These are phyloP conservation scores for Periophthalmus modestus DNA, from an alignment of 2,113 vertebrate genomes.

Conservation along the genomic window DNA sequence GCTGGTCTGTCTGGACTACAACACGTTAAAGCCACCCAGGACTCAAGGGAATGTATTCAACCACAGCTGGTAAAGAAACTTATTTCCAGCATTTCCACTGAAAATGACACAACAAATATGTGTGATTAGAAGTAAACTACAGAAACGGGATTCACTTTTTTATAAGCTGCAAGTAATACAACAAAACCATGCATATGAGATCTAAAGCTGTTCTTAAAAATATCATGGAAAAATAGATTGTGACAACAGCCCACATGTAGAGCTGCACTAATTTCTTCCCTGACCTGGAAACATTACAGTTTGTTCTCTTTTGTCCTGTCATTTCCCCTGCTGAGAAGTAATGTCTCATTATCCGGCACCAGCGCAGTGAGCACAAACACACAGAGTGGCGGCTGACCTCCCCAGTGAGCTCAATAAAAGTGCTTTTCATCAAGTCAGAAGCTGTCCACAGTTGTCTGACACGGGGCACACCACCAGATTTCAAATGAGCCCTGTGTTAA, in stretches of 20 bases:
- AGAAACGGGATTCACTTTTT: not conserved
- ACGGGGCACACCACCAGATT: conserved; percentile 70
- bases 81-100: conserved; percentile 27
- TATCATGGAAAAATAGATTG: not conserved
- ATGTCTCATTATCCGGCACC: conserved; percentile 51
- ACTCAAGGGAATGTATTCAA: conserved; percentile 52
- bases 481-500: conserved; percentile 76
- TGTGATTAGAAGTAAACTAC: not conserved
- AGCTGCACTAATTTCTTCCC: conserved; percentile 23
- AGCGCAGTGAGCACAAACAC: conserved; percentile 29
- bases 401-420: conserved; percentile 72
- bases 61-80: conserved; percentile 40
- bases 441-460: conserved; percentile 67
- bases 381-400: conserved; percentile 67
- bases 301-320: conserved; percentile 46
- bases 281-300: conserved; percentile 26
- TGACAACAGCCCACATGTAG: not conserved
- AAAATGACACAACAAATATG: not conserved
- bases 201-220: not conserved
- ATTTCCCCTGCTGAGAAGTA: conserved; percentile 52
- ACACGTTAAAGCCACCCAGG: conserved; percentile 51
- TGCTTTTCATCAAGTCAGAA: conserved; percentile 72
- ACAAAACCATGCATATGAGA: not conserved
- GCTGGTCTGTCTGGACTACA: conserved; percentile 42
- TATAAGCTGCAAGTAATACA: not conserved